Evolutionary conservation across 2,113 vertebrate species (phyloP).

Genomic region (Elanoides forficatus): DNA sequence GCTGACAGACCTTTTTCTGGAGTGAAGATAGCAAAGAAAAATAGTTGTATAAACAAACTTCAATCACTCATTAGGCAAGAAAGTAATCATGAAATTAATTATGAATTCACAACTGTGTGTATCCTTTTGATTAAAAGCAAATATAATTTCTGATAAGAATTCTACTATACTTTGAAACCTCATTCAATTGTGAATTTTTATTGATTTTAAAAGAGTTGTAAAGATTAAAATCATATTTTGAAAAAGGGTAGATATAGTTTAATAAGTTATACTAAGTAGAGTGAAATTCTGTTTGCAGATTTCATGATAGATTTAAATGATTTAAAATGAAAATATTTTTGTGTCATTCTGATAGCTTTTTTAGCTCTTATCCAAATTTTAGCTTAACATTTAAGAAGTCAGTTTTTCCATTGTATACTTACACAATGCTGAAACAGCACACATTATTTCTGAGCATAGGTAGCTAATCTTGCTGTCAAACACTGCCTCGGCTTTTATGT

Average conservation of each 20-base stretch:
- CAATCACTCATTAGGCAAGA: not conserved
- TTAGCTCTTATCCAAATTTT: not conserved
- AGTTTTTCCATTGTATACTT: not conserved
- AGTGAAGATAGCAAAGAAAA: not conserved
- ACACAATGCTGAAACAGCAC: not conserved
- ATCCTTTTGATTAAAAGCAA: not conserved
- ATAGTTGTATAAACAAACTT: not conserved
- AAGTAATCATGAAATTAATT: not conserved
- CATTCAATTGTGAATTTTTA: not conserved
- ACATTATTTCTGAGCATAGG: not conserved
- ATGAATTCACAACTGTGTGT: not conserved
- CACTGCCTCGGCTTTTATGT: not conserved
- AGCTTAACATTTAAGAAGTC: not conserved
- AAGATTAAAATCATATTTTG: not conserved
- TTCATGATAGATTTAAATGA: not conserved
- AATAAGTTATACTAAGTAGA: not conserved
- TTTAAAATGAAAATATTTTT: not conserved
- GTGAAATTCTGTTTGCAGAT: not conserved
- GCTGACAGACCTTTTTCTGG: not conserved
- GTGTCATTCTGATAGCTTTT: not conserved
- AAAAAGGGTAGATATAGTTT: not conserved
- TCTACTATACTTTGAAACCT: not conserved
- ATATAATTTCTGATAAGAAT: not conserved
- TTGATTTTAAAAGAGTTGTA: not conserved
- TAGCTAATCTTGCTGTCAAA: not conserved